phyloP scores from a whole-genome alignment of 1,140 invertebrate genomes.

The Carcinoscorpius rotundicauda region DNA sequence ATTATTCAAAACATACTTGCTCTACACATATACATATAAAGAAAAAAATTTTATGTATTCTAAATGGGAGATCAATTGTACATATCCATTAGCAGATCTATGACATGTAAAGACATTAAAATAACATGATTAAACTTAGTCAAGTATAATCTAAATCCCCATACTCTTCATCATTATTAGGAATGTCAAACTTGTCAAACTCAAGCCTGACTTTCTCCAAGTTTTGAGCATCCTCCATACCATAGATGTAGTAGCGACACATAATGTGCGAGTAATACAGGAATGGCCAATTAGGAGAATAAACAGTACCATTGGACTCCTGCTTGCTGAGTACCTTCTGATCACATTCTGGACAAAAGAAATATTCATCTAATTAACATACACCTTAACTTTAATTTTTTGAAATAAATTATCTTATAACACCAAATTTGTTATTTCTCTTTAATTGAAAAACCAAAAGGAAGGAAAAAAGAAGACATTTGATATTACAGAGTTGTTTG shows the following conservation, averaged over 20 bases:
- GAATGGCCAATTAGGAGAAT: slow-evolving; percentile 90
- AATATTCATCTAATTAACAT: neutral
- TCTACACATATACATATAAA: no score
- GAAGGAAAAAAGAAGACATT: neutral
- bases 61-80: no score
- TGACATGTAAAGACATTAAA: no score
- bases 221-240: slow-evolving; percentile 87
- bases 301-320: slow-evolving; percentile 77
- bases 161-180: slow-evolving; percentile 40
- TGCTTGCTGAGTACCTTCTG: slow-evolving; percentile 89
- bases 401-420: neutral
- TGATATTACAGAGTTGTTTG: no score
- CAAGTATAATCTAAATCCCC: no score
- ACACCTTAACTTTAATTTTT: slow-evolving; percentile 4
- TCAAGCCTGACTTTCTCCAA: slow-evolving; percentile 80
- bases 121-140: no score
- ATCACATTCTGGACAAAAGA: slow-evolving; percentile 62
- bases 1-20: no score
- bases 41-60: no score
- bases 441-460: slow-evolving; percentile 1
- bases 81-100: no score
- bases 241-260: slow-evolving; percentile 95
- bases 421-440: no score
- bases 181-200: slow-evolving; percentile 81
- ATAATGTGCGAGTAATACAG: slow-evolving; percentile 87